Conservation (phyloP, 2,888 invertebrate species). For the Ditula angustiorana region DNA sequence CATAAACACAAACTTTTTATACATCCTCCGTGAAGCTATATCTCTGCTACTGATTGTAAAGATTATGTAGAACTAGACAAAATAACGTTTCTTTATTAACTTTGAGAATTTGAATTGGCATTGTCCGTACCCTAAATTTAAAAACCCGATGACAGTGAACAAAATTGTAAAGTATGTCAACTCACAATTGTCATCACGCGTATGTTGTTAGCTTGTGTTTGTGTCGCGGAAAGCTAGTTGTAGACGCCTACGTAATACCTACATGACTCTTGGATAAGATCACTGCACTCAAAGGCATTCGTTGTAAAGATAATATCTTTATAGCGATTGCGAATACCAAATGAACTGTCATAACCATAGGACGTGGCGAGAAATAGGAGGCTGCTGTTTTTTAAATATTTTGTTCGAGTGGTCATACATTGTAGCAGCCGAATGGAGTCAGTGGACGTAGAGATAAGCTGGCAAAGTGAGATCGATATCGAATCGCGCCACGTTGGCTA, state of each 20-base stretch:
- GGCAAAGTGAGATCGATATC: slow-evolving; percentile 51
- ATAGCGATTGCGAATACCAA: slow-evolving; percentile 61
- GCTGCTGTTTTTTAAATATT: neutral
- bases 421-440: neutral
- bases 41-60: too few species aligned
- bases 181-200: slow-evolving; percentile 33
- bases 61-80: neutral
- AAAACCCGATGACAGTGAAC: slow-evolving; percentile 13
- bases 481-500: slow-evolving; percentile 45
- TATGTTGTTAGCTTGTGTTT: slow-evolving; percentile 7
- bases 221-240: slow-evolving; percentile 25
- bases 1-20: too few species aligned
- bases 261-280: slow-evolving; percentile 56
- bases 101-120: neutral
- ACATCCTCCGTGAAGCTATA: too few species aligned
- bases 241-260: slow-evolving; percentile 42
- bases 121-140: neutral
- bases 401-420: neutral
- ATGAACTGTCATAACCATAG: slow-evolving; percentile 51
- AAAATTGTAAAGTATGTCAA: slow-evolving; percentile 36
- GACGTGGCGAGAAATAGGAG: neutral
- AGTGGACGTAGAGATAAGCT: slow-evolving; percentile 6
- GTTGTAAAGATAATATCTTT: slow-evolving; percentile 63
- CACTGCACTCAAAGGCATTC: slow-evolving; percentile 61
- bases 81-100: neutral